Conservation (phyloP, 2,113 vertebrate genomes). For the Tiliqua scincoides region DNA sequence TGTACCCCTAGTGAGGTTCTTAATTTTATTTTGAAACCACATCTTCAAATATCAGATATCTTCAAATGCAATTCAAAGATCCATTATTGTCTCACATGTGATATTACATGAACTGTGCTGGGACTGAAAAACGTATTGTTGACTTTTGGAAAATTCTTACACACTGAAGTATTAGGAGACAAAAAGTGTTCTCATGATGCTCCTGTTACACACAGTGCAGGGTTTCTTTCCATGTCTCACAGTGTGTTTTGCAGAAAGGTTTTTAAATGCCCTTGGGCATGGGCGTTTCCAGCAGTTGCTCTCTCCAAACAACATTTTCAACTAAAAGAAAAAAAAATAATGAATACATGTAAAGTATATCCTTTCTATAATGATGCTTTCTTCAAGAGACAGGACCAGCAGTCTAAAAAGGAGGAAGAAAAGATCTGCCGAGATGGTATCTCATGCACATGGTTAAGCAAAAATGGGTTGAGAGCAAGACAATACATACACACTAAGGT, state of each 20-base stretch:
- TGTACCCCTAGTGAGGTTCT: neutral
- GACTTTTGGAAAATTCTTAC: slow-evolving; percentile 58
- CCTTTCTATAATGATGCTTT: neutral
- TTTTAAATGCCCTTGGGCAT: slow-evolving; percentile 66
- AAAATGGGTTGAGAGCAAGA: slow-evolving; percentile 19
- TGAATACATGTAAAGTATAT: neutral
- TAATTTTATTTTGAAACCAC: neutral
- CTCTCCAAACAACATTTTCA: slow-evolving; percentile 20
- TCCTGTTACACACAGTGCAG: slow-evolving; percentile 65
- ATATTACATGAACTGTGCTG: slow-evolving; percentile 48
- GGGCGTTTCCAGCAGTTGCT: slow-evolving; percentile 33
- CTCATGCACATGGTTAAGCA: neutral
- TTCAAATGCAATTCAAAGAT: neutral
- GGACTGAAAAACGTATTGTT: slow-evolving; percentile 50
- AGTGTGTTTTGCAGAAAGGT: slow-evolving; percentile 53
- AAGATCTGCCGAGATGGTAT: neutral
- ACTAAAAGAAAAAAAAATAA: slow-evolving; percentile 35
- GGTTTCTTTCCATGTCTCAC: slow-evolving; percentile 61
- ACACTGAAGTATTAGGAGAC: slow-evolving; percentile 53
- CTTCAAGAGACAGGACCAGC: neutral
- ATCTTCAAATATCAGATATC: slow-evolving; percentile 3
- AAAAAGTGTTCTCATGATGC: slow-evolving; percentile 41
- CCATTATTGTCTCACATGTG: neutral
- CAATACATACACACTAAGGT: slow-evolving; percentile 26
- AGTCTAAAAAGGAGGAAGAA: neutral